Percentiles rank a stretch among this genome's conserved stretches.
phyloP scores from a whole-genome alignment of 2,113 vertebrate species.

The Ammodytes dubius region DNA sequence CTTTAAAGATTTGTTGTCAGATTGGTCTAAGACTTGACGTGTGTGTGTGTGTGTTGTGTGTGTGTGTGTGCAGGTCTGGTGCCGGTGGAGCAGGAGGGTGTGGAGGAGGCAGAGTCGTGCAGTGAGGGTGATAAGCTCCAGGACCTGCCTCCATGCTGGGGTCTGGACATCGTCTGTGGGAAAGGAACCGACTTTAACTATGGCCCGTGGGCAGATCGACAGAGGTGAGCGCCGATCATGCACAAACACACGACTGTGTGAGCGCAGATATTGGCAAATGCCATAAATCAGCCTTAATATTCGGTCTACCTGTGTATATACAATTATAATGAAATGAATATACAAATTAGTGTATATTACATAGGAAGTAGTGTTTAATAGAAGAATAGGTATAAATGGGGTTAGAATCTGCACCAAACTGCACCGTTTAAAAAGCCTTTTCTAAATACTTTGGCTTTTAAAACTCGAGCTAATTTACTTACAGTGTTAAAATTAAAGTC shows the following conservation, averaged over 20 bases:
- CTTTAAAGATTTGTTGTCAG: not conserved
- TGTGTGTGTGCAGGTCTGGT: slow-evolving; percentile 88
- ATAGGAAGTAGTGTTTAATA: not conserved
- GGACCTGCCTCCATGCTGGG: slow-evolving; percentile 97
- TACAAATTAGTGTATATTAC: not conserved
- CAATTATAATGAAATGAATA: too few species aligned
- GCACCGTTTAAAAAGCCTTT: not conserved
- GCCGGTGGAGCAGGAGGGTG: slow-evolving; percentile 90
- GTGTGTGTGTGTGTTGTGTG: not conserved
- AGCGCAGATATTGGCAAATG: too few species aligned
- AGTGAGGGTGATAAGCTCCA: slow-evolving; percentile 93
- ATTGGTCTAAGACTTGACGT: not conserved
- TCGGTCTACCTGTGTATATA: too few species aligned
- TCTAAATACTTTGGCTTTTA: not conserved
- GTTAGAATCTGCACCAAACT: not conserved
- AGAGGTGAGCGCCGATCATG: slow-evolving; percentile 85
- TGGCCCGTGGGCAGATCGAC: slow-evolving; percentile 97
- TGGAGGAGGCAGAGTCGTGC: slow-evolving; percentile 89
- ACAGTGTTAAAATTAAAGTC: not conserved
- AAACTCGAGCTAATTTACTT: too few species aligned
- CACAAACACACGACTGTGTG: not conserved
- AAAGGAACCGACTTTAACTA: slow-evolving; percentile 99
- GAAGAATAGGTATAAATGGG: not conserved
- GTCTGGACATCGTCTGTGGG: slow-evolving; percentile 97
- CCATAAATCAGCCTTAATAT: too few species aligned